A percentile compares a stretch with the other conserved stretches of the same genome.
These are phyloP conservation scores for Eucidaris tribuloides DNA, from an alignment of 35 echinoderm and acorn worm species.

Conservation along the genomic window DNA sequence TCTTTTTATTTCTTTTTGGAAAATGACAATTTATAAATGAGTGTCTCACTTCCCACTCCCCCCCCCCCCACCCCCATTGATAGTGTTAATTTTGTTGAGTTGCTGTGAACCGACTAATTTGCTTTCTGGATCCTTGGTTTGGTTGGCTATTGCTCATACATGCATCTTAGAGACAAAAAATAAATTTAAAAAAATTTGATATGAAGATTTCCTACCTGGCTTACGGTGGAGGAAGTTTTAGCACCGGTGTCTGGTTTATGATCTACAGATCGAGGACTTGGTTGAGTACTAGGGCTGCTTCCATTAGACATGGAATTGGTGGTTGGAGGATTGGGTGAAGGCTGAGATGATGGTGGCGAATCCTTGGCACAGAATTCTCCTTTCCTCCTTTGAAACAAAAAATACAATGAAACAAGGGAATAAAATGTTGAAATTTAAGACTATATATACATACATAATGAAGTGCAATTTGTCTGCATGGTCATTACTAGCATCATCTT, in stretches of 20 bases:
- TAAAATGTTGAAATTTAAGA: too few species aligned
- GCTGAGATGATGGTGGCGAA: background rate
- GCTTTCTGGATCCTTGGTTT: too few species aligned
- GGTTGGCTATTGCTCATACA: too few species aligned
- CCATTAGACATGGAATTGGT: background rate
- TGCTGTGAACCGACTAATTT: too few species aligned
- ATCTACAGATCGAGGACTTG: background rate
- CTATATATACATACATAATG: too few species aligned
- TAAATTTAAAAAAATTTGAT: background rate
- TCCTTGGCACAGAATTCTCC: background rate
- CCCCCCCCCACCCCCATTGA: background rate
- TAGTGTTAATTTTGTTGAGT: background rate
- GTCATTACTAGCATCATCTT: too few species aligned
- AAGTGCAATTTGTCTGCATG: too few species aligned
- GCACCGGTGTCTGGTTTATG: background rate
- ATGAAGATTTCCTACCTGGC: background rate
- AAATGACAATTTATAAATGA: background rate
- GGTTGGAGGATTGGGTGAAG: background rate
- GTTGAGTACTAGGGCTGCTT: constrained; percentile 19
- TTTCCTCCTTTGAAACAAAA: background rate
- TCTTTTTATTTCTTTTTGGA: too few species aligned
- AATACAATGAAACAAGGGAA: too few species aligned
- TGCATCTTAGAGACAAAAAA: background rate
- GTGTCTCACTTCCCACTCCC: background rate
- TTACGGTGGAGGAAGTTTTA: background rate